Conservation (phyloP, 1,140 invertebrate genomes). For the Megalopta genalis region DNA sequence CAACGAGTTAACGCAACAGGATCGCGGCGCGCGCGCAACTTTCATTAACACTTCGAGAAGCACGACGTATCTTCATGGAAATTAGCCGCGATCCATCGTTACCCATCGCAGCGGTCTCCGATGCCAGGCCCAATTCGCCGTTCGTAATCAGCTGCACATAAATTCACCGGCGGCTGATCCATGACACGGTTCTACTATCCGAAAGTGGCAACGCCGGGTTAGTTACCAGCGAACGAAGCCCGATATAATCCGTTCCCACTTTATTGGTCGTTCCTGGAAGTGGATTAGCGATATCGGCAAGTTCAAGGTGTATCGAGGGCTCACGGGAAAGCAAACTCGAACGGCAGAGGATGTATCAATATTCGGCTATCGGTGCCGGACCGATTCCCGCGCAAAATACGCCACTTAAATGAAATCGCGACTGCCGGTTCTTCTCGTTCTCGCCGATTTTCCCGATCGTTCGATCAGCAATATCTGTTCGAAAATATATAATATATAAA, state of each 20-base stretch:
- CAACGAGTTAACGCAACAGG: not conserved
- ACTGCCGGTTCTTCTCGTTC: not conserved
- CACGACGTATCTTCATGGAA: not conserved
- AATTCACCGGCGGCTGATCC: not conserved
- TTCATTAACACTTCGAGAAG: not conserved
- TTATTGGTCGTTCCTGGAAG: not conserved
- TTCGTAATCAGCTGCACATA: not conserved
- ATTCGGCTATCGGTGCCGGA: not conserved
- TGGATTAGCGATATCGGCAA: not conserved
- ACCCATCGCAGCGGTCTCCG: not conserved
- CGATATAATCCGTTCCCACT: not conserved
- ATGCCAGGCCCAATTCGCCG: not conserved
- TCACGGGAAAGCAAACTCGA: not conserved
- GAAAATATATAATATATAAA: too few species aligned
- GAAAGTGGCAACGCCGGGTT: not conserved
- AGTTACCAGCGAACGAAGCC: not conserved
- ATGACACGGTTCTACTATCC: not conserved
- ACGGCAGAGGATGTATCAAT: not conserved
- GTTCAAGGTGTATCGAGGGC: not conserved
- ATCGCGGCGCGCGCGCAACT: not conserved
- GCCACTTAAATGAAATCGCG: not conserved
- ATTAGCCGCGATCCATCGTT: not conserved
- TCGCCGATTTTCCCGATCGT: not conserved
- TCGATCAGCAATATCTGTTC: not conserved
- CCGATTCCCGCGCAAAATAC: not conserved